These are phyloP conservation scores for Pheosia gnoma DNA, from an alignment of 2,888 invertebrate species.

Conservation along the genomic window DNA sequence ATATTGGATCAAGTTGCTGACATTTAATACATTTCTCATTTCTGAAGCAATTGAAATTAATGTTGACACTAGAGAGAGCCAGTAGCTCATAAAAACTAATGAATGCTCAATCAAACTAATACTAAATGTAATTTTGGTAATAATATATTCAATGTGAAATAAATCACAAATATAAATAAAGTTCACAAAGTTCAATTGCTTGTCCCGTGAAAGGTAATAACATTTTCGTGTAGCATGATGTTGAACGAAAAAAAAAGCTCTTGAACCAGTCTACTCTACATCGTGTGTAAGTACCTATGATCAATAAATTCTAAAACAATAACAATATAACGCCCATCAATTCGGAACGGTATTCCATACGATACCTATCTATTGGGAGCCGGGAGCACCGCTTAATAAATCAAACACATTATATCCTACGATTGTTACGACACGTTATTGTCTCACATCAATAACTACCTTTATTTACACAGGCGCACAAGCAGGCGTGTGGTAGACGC, in stretches of 20 bases:
- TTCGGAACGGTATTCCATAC: constrained; percentile 40
- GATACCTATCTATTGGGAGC: constrained; percentile 49
- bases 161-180: too few species aligned
- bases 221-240: neutral
- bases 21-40: neutral
- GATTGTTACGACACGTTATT: constrained; percentile 77
- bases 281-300: constrained; percentile 12
- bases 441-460: constrained; percentile 70
- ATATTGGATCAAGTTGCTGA: constrained; percentile 12
- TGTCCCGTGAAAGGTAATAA: neutral
- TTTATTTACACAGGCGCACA: constrained; percentile 68
- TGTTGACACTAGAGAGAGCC: too few species aligned
- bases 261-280: neutral
- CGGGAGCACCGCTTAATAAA: constrained; percentile 69
- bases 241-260: neutral
- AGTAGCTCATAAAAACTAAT: too few species aligned
- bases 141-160: too few species aligned
- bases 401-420: constrained; percentile 73
- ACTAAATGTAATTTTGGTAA: too few species aligned
- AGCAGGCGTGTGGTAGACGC: constrained; percentile 47
- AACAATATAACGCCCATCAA: constrained; percentile 52
- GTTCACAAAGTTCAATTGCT: too few species aligned
- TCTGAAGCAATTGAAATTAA: neutral
- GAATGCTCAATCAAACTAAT: too few species aligned
- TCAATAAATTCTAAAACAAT: constrained; percentile 43